Conservation (phyloP, 1,140 invertebrate species). For the Cotesia vestalis region DNA sequence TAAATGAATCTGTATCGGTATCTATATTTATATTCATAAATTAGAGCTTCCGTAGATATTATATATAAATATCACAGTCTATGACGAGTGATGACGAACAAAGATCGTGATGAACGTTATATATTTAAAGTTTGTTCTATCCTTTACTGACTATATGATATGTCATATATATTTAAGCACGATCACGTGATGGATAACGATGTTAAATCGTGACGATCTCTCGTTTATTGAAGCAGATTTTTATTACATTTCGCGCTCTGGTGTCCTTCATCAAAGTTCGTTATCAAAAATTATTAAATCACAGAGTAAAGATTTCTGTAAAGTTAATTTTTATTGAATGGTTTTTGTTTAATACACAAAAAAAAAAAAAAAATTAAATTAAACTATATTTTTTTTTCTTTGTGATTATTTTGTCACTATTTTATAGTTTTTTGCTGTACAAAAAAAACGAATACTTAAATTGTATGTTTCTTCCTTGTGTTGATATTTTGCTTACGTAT, state of each 20-base stretch:
- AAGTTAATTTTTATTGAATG: too few relatives aligned
- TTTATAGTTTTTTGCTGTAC: too few relatives aligned
- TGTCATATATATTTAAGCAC: neutral
- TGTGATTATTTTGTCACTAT: too few relatives aligned
- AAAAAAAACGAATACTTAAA: too few relatives aligned
- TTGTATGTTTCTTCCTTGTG: too few relatives aligned
- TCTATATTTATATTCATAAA: neutral
- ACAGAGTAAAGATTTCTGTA: neutral
- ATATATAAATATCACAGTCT: neutral
- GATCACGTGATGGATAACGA: slow-evolving; percentile 33
- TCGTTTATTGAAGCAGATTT: slow-evolving; percentile 42
- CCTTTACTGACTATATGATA: neutral
- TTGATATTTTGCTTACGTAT: too few relatives aligned
- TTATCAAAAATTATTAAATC: neutral
- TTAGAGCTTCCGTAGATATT: neutral
- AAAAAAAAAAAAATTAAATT: too few relatives aligned
- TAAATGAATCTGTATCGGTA: neutral
- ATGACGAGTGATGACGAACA: too few relatives aligned
- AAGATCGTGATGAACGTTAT: too few relatives aligned
- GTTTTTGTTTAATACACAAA: too few relatives aligned
- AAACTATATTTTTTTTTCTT: too few relatives aligned
- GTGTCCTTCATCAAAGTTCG: neutral
- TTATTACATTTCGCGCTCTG: slow-evolving; percentile 42
- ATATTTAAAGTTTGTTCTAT: too few relatives aligned
- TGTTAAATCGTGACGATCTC: slow-evolving; percentile 41